Conservation (phyloP, 2,113 vertebrate species). For the Platysteira castanea region DNA sequence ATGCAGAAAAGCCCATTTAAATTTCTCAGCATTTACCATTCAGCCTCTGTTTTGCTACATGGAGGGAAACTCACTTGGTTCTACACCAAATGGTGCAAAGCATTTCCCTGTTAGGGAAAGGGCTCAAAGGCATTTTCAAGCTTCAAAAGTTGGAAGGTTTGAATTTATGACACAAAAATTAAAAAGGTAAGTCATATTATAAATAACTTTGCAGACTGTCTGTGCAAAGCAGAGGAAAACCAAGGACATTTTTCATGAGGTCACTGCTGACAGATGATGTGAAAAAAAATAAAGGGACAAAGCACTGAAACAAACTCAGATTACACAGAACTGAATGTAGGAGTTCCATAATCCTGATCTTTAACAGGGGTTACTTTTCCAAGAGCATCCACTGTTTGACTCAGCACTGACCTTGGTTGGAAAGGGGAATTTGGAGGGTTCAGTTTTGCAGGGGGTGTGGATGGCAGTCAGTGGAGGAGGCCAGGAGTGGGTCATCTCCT, state of each 20-base stretch:
- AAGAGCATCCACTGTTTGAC: background rate
- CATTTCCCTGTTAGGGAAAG: background rate
- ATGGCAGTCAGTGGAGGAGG: conserved; percentile 97
- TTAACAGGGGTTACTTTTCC: background rate
- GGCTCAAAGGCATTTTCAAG: background rate
- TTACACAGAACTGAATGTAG: background rate
- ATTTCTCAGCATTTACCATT: background rate
- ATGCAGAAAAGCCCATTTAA: background rate
- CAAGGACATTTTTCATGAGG: background rate
- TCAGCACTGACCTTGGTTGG: conserved; percentile 90
- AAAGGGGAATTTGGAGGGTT: conserved; percentile 98
- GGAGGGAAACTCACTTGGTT: background rate
- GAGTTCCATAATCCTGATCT: background rate
- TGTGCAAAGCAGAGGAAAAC: background rate
- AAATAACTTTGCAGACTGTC: background rate
- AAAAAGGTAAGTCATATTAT: background rate
- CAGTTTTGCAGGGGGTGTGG: conserved; percentile 98
- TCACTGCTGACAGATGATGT: background rate
- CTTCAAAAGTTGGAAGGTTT: background rate
- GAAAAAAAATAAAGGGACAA: background rate
- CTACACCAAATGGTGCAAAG: background rate
- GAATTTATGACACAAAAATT: background rate
- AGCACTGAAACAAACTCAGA: background rate
- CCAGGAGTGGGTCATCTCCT: conserved; percentile 99
- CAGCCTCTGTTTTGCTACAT: background rate